Base-by-base conservation (phyloP, 2,888 invertebrate species). In the Amphiduros pacificus region DNA sequence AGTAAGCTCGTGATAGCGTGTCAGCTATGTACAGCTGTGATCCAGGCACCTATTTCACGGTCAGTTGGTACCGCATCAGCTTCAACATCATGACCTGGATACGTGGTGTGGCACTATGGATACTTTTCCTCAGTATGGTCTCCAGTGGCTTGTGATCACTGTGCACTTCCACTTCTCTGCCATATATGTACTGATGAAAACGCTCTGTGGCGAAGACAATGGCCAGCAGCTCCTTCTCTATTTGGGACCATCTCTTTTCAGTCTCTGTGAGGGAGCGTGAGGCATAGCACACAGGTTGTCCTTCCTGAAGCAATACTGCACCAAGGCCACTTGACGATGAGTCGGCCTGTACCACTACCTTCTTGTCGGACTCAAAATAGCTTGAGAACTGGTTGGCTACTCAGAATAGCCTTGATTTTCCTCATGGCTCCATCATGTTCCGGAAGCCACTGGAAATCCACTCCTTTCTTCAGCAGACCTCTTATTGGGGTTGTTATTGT, bases 371-470 rank as follows among this genome's bases (percentile, higher is more conserved):
- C 28, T 64, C 55, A 54, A 58, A n/a, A 64, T 24, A 64, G 58
- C 11, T 36, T 27, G 5, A 64, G 52, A 20, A 57, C 36, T 9
- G 64, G 64, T 31, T 55, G 28, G 14, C 17, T 22, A 17, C 58
- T 54, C 17, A 57, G 14, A 53, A n/a, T 11, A 2, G 9, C 20
- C 56, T 60, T 2, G 54, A 24, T 4, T 32, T 24, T 17, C 11
- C 14, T 27, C 71, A 74, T 27, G 65, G 55, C 2, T 62, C 27
- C 22, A 66, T 32, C 32, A 32, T 54, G 54, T 32, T 29, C 31
- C 22, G n/a, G 22, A 2, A 55, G 22, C 70, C 70, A 71, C 6
- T 20, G 27, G 61, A 60, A 71, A 0, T 22, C 51, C 6, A 61
- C 50, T 32, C 67, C 64, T 22, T 65, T 62, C 27, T 59, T 61